A percentile compares a stretch with the other conserved stretches of the same genome.
Conservation (phyloP, 2,888 invertebrate genomes). For the Troides helena region DNA sequence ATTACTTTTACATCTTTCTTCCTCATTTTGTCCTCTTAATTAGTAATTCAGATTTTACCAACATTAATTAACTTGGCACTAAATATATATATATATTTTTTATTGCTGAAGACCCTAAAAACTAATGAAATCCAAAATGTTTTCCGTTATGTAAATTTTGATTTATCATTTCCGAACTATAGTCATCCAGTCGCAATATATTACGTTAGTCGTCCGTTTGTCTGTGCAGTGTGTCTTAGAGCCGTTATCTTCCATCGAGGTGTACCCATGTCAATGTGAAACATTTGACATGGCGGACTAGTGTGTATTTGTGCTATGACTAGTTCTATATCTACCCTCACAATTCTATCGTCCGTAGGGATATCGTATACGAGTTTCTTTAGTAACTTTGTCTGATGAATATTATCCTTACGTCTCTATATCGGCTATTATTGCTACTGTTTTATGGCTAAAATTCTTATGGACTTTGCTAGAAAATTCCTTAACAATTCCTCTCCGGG, state of each 20-base stretch:
- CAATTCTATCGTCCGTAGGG: constrained; percentile 23
- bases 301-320: constrained; percentile 38
- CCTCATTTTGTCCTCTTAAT: too few species aligned
- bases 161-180: background rate
- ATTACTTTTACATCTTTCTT: too few species aligned
- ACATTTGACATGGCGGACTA: constrained; percentile 44
- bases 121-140: background rate
- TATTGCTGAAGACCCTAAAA: too few species aligned
- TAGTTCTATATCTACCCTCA: constrained; percentile 25
- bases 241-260: constrained; percentile 52
- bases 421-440: background rate
- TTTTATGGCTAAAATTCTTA: too few species aligned
- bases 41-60: too few species aligned
- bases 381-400: background rate
- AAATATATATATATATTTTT: too few species aligned
- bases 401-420: background rate
- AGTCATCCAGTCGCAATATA: constrained; percentile 31
- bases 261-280: constrained; percentile 51
- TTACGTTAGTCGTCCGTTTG: constrained; percentile 40
- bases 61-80: too few species aligned
- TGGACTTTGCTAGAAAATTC: too few species aligned
- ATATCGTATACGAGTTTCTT: constrained; percentile 8
- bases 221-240: constrained; percentile 26
- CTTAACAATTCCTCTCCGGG: too few species aligned
- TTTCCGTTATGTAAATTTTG: background rate